phyloP scores from a whole-genome alignment of 2,797 vertebrate genomes.

The Oreochromis mossambicus region DNA sequence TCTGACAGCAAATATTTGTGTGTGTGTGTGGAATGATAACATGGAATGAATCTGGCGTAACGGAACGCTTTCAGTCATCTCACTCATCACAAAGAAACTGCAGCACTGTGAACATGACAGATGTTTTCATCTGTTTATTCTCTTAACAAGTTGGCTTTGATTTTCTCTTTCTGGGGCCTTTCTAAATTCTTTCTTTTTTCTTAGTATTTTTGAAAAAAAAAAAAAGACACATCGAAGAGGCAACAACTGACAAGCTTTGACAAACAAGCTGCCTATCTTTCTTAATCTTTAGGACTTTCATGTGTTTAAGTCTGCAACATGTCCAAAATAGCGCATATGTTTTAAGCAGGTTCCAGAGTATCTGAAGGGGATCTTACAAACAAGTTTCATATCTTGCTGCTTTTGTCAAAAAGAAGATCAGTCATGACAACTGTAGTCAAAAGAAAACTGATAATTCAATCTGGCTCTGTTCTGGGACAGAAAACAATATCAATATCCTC shows the following conservation, averaged over 20 bases:
- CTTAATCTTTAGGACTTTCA: not conserved
- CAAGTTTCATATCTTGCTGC: no score
- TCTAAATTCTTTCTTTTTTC: not conserved
- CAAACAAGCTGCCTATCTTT: not conserved
- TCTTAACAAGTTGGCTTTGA: not conserved
- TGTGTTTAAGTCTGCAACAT: not conserved
- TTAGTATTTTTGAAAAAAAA: not conserved
- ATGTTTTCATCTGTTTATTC: not conserved
- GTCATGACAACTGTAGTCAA: no score
- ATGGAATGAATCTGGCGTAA: constrained; percentile 16
- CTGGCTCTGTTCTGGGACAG: no score
- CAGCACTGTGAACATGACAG: not conserved
- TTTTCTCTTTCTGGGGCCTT: not conserved
- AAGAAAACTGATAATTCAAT: no score
- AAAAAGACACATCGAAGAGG: not conserved
- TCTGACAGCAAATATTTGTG: not conserved
- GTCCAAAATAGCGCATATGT: not conserved
- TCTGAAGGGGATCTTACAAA: not conserved
- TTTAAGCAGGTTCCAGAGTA: not conserved
- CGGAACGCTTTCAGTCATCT: constrained; percentile 7
- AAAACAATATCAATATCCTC: no score
- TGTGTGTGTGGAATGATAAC: constrained; percentile 10
- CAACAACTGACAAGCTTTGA: not conserved
- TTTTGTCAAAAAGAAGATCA: no score
- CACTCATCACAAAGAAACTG: not conserved